Conservation (phyloP, 2,113 vertebrate genomes). For the Alaudala cheleensis region DNA sequence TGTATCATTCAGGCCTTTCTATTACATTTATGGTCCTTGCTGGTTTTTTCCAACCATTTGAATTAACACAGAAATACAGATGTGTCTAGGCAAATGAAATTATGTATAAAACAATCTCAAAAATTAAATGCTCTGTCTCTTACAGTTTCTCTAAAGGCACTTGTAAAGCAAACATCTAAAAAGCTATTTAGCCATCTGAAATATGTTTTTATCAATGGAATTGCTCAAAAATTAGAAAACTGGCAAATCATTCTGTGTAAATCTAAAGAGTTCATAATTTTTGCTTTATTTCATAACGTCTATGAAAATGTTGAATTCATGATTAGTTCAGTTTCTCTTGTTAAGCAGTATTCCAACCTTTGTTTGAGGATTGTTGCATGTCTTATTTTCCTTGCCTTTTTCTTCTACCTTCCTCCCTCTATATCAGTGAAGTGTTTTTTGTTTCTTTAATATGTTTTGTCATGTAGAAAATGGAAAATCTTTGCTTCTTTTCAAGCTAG, state of each 20-base stretch:
- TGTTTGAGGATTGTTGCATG: accelerated
- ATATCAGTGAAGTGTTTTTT: not conserved
- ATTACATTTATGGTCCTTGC: not conserved
- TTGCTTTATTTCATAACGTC: not conserved
- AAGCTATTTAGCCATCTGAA: not conserved
- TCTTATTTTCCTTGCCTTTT: not conserved
- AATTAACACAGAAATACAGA: not conserved
- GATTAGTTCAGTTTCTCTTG: not conserved
- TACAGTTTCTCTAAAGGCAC: not conserved
- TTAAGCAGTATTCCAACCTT: not conserved
- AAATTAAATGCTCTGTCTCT: not conserved
- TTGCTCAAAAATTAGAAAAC: not conserved
- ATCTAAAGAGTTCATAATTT: not conserved
- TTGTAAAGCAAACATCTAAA: not conserved
- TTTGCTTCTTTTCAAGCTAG: not conserved
- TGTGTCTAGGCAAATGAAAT: not conserved
- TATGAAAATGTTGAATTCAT: not conserved
- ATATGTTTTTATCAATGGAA: not conserved
- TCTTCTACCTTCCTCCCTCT: accelerated
- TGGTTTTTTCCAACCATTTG: not conserved
- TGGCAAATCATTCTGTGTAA: not conserved
- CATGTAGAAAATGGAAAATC: not conserved
- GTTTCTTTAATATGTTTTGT: not conserved
- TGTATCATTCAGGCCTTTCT: not conserved
- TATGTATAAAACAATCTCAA: not conserved